Conservation (phyloP, 2,888 invertebrate species). For the Stenchaetothrips biformis region DNA sequence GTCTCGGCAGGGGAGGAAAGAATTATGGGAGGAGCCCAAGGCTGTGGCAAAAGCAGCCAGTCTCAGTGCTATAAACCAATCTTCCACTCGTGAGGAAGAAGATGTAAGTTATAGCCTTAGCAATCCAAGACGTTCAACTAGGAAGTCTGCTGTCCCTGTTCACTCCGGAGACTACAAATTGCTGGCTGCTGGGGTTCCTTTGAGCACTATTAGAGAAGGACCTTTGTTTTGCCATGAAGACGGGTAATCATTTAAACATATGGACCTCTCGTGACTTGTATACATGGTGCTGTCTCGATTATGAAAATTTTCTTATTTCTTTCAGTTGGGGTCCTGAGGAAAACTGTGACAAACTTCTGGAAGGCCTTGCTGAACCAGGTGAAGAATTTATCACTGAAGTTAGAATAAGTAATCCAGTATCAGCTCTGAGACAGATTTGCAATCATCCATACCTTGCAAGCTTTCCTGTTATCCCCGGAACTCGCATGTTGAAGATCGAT, state of each 20-base stretch:
- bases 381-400: slow-evolving; percentile 32
- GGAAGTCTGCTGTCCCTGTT: neutral
- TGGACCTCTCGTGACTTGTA: no score
- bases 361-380: neutral
- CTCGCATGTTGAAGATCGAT: slow-evolving; percentile 45
- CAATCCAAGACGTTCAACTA: neutral
- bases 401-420: slow-evolving; percentile 47
- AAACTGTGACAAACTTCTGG: neutral
- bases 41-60: neutral
- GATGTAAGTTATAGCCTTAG: neutral
- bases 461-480: slow-evolving; percentile 50
- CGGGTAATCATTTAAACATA: neutral
- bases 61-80: neutral
- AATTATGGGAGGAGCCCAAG: neutral
- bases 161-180: neutral
- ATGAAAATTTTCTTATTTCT: no score
- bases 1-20: neutral
- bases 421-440: slow-evolving; percentile 55
- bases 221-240: neutral
- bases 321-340: no score
- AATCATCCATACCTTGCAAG: slow-evolving; percentile 64
- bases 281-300: no score
- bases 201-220: neutral
- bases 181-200: neutral
- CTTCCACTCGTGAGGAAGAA: neutral